A percentile compares a stretch with the other conserved stretches of the same genome.
Conservation (phyloP, 2,797 vertebrate genomes). For the Falco columbarius region DNA sequence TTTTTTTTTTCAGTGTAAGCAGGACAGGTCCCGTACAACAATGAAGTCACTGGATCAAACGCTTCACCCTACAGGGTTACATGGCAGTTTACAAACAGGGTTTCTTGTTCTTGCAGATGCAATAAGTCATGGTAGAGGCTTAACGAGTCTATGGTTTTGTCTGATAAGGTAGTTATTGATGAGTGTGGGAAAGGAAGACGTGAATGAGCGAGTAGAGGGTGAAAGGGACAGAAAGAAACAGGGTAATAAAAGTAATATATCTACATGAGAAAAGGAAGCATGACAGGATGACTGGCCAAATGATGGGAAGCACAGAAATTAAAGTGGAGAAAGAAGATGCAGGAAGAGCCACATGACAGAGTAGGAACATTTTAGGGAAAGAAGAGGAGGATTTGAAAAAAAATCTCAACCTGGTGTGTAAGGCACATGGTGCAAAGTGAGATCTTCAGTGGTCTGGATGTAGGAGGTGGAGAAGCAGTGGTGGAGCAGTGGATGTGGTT, state of each 20-base stretch:
- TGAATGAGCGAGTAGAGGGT: background rate
- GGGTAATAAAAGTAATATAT: accelerated
- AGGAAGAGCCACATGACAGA: background rate
- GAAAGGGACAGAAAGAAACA: background rate
- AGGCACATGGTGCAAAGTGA: background rate
- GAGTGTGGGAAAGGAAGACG: background rate
- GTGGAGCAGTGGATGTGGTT: background rate
- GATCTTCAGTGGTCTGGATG: too few relatives aligned
- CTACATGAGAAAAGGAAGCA: too few relatives aligned
- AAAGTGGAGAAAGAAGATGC: background rate
- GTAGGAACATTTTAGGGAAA: background rate
- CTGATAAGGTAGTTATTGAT: background rate
- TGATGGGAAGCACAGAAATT: background rate
- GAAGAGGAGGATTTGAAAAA: background rate
- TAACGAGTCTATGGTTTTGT: background rate
- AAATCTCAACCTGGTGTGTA: background rate
- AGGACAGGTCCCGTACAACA: too few relatives aligned
- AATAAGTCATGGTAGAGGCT: background rate
- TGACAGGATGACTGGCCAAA: background rate
- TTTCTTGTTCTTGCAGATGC: background rate
- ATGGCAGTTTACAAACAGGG: background rate
- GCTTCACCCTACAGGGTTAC: accelerated
- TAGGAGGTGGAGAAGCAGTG: background rate
- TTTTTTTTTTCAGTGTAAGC: background rate
- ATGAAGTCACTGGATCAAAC: background rate